phyloP scores from a whole-genome alignment of 2,797 vertebrate species.

The Pteronotus mesoamericanus region DNA sequence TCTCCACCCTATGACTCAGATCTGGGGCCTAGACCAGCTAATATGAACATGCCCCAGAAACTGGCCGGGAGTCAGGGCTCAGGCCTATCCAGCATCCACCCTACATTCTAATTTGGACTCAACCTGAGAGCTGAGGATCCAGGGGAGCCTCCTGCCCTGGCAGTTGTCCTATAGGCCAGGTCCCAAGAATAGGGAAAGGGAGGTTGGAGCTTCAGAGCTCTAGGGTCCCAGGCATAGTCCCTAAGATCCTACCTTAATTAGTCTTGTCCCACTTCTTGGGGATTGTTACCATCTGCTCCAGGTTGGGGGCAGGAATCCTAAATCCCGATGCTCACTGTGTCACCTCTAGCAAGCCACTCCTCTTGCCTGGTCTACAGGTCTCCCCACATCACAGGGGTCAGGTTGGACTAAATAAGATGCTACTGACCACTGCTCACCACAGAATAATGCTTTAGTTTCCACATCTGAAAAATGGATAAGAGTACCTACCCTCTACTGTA shows the following conservation, averaged over 20 bases:
- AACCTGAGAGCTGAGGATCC: neutral
- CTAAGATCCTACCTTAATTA: neutral
- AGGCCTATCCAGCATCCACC: neutral
- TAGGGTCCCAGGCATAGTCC: neutral
- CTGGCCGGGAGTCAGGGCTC: neutral
- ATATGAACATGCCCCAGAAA: neutral
- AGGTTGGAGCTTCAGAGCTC: neutral
- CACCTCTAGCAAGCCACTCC: neutral
- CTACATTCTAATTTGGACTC: neutral
- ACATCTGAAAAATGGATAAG: neutral
- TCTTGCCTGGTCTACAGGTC: neutral
- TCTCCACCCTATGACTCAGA: slow-evolving; percentile 47
- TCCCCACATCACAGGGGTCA: neutral
- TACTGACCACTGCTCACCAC: neutral
- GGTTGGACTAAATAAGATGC: neutral
- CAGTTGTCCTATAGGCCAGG: neutral
- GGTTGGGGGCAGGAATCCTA: neutral
- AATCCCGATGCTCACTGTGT: neutral
- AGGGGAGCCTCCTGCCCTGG: neutral
- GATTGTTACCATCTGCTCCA: neutral
- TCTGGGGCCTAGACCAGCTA: neutral
- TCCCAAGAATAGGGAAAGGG: neutral
- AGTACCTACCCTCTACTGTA: neutral
- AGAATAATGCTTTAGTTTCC: neutral
- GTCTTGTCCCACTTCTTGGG: neutral